These are phyloP conservation scores for Montifringilla adamsi DNA, from an alignment of 2,113 vertebrate genomes.

Conservation along the genomic window DNA sequence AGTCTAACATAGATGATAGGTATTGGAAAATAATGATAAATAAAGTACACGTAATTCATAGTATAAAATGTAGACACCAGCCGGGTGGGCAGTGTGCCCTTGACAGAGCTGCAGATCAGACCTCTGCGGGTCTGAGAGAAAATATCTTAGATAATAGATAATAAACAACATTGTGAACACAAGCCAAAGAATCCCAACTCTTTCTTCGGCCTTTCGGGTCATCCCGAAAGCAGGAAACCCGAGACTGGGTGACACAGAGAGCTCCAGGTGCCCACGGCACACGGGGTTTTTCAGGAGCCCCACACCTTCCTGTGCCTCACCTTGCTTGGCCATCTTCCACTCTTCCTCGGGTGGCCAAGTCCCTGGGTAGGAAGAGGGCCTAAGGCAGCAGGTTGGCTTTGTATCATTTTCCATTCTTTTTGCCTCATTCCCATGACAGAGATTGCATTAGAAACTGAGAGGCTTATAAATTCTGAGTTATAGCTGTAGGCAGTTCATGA, in stretches of 20 bases:
- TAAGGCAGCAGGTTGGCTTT: background rate
- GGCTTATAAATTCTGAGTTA: conserved; percentile 54
- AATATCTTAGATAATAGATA: too few species aligned
- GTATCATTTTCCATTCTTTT: background rate
- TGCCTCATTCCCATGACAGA: conserved; percentile 31
- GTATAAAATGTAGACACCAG: too few species aligned
- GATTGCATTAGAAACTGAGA: conserved; percentile 23
- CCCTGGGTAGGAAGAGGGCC: background rate
- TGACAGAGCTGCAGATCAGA: too few species aligned
- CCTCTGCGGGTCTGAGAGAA: too few species aligned
- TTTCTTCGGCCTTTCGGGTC: too few species aligned
- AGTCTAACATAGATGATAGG: too few species aligned
- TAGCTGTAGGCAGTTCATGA: conserved; percentile 55
- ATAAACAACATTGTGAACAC: too few species aligned
- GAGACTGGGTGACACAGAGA: background rate
- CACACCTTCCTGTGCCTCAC: background rate
- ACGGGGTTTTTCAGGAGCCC: background rate
- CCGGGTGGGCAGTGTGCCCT: too few species aligned
- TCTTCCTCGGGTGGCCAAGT: background rate
- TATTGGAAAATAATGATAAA: too few species aligned
- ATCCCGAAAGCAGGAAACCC: too few species aligned
- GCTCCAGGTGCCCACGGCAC: background rate
- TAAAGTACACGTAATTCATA: too few species aligned
- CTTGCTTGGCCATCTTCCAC: background rate
- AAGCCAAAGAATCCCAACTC: too few species aligned